phyloP scores from a whole-genome alignment of 64 coral and sea anemone species.

The Pachyseris speciosa region DNA sequence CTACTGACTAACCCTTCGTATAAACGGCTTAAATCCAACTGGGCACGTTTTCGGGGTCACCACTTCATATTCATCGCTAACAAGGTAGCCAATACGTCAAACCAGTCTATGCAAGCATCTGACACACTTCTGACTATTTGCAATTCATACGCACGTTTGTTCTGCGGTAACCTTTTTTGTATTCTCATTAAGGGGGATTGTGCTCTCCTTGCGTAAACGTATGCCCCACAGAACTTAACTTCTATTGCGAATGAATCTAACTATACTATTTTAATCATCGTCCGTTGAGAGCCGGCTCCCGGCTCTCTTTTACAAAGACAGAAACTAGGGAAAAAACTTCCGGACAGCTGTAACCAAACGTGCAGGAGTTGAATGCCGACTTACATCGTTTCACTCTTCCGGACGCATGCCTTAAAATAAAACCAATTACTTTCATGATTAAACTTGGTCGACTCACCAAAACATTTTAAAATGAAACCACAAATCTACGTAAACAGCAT shows the following conservation, averaged over 20 bases:
- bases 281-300: background rate
- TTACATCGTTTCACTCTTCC: too few species aligned
- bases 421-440: background rate
- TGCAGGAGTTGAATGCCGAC: background rate
- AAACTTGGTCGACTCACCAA: background rate
- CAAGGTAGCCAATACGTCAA: too few species aligned
- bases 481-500: background rate
- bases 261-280: background rate
- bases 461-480: background rate
- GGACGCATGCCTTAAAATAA: background rate
- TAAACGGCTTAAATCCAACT: background rate
- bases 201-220: background rate
- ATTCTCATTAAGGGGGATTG: background rate
- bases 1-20: background rate
- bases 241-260: background rate
- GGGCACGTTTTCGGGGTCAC: background rate
- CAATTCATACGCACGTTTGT: background rate
- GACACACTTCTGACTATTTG: background rate
- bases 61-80: background rate
- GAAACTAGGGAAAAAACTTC: background rate
- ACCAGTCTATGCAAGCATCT: too few species aligned
- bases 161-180: background rate
- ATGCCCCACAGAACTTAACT: background rate
- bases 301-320: background rate
- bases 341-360: background rate